Evolutionary conservation across 2,888 invertebrate species (phyloP).

Genomic region (Macaria liturata): DNA sequence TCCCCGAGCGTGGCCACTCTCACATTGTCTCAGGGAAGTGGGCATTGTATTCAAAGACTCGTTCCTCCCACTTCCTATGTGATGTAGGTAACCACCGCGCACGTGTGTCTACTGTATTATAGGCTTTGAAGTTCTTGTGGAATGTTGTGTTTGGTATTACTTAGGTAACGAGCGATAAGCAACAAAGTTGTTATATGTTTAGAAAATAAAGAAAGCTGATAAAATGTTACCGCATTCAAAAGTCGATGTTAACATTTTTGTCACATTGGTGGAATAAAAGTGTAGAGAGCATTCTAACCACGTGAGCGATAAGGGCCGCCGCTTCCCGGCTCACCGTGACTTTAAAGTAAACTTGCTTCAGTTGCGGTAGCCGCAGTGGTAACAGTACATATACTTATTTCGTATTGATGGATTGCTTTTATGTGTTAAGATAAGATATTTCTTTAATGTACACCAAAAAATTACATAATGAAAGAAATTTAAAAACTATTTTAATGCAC

Average conservation of each 20-base stretch:
- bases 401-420: no score
- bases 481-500: no score
- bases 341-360: slow-evolving; percentile 65
- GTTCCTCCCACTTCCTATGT: slow-evolving; percentile 22
- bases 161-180: no score
- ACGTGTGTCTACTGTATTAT: no score
- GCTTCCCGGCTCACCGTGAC: slow-evolving; percentile 63
- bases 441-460: no score
- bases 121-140: slow-evolving; percentile 8
- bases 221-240: slow-evolving; percentile 61
- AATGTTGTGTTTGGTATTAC: background rate
- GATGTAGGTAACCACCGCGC: slow-evolving; percentile 4
- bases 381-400: slow-evolving; percentile 2
- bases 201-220: background rate
- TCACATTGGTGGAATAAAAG: slow-evolving; percentile 71
- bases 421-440: no score
- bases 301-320: slow-evolving; percentile 69
- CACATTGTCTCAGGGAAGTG: slow-evolving; percentile 40
- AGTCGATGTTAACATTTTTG: slow-evolving; percentile 55
- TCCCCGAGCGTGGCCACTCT: slow-evolving; percentile 39
- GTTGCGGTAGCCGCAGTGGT: slow-evolving; percentile 46
- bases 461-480: no score
- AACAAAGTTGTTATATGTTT: no score
- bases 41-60: slow-evolving; percentile 49
- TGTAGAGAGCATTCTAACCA: slow-evolving; percentile 62